Evolutionary conservation across 2,113 vertebrate genomes (phyloP), one percentile per base, ranked within the genome.

Genomic region (Gasterosteus nipponicus): DNA sequence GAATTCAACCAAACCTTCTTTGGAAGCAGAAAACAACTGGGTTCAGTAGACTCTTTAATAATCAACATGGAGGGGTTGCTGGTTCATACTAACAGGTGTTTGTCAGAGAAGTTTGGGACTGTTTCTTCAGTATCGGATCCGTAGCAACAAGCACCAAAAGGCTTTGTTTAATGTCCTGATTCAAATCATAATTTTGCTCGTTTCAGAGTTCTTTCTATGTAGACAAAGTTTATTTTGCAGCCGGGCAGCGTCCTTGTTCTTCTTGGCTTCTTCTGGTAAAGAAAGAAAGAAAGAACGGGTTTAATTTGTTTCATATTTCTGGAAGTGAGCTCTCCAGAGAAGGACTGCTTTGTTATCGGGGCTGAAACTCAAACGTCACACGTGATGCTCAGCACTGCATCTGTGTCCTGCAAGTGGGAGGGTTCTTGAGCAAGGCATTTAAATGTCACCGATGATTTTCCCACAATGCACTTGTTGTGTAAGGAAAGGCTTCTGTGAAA

Each of bases 1-100:
- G 33, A 82, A 47, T 76, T 60, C 59, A 79, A 83, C 22, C 64
- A 61, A 74, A 75, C 47, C n/a, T 86, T 70, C 3, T 69, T 80
- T 77, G 69, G 78, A 69, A 56, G 10, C 10, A 0, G 58, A 29
- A 65, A 54, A 54, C 49, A 67, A 11, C 51, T 69, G 29, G 69
- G 77, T 71, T 75, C 10, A 60, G 74, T 29, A 9, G 15, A 5
- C 5, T 49, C 64, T 16, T 70, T 59, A 59, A 84, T 70, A 64
- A 66, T 70, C 65, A 39, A 29, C 54, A 60, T 71, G 73, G 0
- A 2, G 12, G 42, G 22, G 16, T 33, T 38, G 11, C 66, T 19
- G 51, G 12, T 22, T 73, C 16, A 39, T 69, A 0, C 58, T 65
- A 54, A 11, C 79, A 82, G 82, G 73, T 77, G 80, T 71, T 61